Percentiles rank a stretch among this genome's conserved stretches.
These are phyloP conservation scores for Tetragnatha montana DNA, from an alignment of 2,888 invertebrate species.

Conservation along the genomic window DNA sequence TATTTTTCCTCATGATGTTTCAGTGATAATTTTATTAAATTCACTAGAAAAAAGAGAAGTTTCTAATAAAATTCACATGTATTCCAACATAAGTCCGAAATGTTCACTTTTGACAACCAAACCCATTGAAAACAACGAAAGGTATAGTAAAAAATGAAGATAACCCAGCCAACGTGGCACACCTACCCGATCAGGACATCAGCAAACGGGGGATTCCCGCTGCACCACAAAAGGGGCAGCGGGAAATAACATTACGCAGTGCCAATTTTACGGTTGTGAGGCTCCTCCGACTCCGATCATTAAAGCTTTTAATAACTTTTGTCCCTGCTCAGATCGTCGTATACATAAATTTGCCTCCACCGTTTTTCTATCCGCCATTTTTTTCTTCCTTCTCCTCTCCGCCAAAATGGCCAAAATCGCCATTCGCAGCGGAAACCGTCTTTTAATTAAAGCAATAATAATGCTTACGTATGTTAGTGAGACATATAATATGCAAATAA, in stretches of 20 bases:
- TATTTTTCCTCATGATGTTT: too few species aligned
- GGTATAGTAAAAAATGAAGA: neutral
- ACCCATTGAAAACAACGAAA: neutral
- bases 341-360: conserved; percentile 34
- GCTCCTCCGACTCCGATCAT: conserved; percentile 19
- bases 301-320: conserved; percentile 56
- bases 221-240: conserved; percentile 18
- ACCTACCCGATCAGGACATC: neutral
- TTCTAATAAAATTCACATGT: too few species aligned
- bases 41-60: too few species aligned
- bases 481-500: conserved; percentile 57
- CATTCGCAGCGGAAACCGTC: conserved; percentile 3
- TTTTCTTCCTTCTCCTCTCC: neutral
- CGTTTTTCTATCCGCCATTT: conserved; percentile 20
- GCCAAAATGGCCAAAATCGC: neutral
- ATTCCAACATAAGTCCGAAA: too few species aligned
- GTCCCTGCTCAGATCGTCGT: conserved; percentile 7
- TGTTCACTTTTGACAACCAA: too few species aligned
- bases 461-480: conserved; percentile 27
- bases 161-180: conserved; percentile 24
- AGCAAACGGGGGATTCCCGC: conserved; percentile 23
- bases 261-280: conserved; percentile 50
- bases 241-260: conserved; percentile 26
- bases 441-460: conserved; percentile 63
- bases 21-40: too few species aligned